Conservation (phyloP, 2,888 invertebrate genomes). For the Tenthredo livida region DNA sequence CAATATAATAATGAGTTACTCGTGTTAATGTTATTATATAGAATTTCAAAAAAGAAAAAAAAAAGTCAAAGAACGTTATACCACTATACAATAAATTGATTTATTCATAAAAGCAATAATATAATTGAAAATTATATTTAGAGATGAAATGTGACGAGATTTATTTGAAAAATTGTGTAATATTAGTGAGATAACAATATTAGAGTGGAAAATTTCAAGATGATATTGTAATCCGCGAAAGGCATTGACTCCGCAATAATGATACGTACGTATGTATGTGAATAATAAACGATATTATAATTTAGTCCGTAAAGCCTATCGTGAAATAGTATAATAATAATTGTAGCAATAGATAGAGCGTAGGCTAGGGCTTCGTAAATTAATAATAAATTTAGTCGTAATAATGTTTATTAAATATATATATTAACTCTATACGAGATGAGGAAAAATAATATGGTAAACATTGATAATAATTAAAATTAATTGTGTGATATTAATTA, state of each 20-base stretch:
- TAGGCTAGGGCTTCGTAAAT: constrained; percentile 32
- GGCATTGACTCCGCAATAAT: constrained; percentile 20
- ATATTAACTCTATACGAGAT: not conserved
- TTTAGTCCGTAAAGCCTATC: constrained; percentile 8
- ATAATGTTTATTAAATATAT: not conserved
- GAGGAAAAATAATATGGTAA: constrained; percentile 3
- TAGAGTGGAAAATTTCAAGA: constrained; percentile 30
- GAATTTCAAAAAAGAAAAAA: not conserved
- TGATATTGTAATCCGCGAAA: constrained; percentile 35
- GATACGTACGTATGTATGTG: not conserved
- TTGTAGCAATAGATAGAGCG: constrained; percentile 6
- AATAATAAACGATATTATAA: constrained; percentile 18
- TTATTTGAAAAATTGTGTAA: not conserved
- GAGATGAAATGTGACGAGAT: not conserved
- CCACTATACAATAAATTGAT: too few relatives aligned
- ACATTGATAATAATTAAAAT: not conserved
- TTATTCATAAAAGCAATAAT: too few relatives aligned
- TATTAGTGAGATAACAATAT: constrained; percentile 19
- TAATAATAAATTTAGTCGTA: constrained; percentile 10
- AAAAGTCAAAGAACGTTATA: too few relatives aligned
- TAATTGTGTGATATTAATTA: not conserved
- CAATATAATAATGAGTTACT: not conserved
- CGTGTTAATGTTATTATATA: not conserved
- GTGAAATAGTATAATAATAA: constrained; percentile 14
- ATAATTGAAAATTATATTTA: not conserved